phyloP scores from a whole-genome alignment of 2,797 vertebrate genomes.

The Melanotaenia trifasciata region DNA sequence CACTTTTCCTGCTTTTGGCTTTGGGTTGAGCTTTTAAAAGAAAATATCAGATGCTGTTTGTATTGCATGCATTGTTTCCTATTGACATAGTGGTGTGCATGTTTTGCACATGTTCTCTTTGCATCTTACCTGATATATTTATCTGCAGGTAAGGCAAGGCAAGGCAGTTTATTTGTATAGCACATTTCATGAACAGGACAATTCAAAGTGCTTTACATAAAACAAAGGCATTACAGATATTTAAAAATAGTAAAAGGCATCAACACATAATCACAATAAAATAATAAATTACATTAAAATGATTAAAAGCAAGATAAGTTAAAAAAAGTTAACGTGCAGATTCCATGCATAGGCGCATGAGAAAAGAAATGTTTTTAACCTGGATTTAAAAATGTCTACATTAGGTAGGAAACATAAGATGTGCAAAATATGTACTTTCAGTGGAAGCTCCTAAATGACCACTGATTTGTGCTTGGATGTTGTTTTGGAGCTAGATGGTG shows the following conservation, averaged over 20 bases:
- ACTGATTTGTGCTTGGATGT: constrained; percentile 26
- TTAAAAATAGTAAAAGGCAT: no score
- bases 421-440: neutral
- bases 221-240: no score
- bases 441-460: constrained; percentile 37
- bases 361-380: no score
- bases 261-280: no score
- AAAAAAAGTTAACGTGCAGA: no score
- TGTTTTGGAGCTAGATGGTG: constrained; percentile 1
- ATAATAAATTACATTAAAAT: no score
- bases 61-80: constrained; percentile 12
- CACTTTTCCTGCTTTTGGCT: constrained; percentile 25
- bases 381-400: no score
- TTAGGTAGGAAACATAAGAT: neutral
- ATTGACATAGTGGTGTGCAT: constrained; percentile 1
- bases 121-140: neutral
- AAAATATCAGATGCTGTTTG: constrained; percentile 17
- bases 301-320: no score
- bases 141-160: neutral
- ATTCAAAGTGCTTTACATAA: no score
- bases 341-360: no score
- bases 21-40: constrained; percentile 27
- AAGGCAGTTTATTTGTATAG: no score
- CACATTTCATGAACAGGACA: no score
- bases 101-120: constrained; percentile 20